phyloP scores from a whole-genome alignment of 2,797 vertebrate genomes.

The Anguilla marmorata region DNA sequence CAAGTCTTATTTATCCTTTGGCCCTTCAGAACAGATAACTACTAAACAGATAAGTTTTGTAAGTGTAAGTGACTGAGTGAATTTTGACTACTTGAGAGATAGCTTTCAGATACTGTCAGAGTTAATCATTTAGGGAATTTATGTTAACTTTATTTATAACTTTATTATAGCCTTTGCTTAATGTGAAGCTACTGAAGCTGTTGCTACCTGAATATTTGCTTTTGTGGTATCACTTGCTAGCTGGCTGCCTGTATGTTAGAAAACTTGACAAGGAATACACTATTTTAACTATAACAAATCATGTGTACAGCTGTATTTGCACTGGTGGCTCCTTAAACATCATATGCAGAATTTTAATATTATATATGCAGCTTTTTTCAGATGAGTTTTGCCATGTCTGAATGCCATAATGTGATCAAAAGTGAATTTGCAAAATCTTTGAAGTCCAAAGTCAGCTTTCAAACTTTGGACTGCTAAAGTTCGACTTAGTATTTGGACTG shows the following conservation, averaged over 20 bases:
- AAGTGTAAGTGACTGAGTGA: not conserved
- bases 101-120: not conserved
- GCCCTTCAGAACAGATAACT: not conserved
- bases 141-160: not conserved
- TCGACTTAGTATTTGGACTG: not conserved
- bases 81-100: not conserved
- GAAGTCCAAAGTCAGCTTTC: not conserved
- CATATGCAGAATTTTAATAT: not conserved
- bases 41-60: not conserved
- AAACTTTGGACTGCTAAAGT: too few species aligned
- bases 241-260: not conserved
- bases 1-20: not conserved
- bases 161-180: not conserved
- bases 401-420: not conserved
- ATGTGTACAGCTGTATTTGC: not conserved
- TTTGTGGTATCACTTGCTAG: not conserved
- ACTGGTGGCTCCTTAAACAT: not conserved
- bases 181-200: not conserved
- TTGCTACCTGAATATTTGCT: not conserved
- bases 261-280: not conserved
- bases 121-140: not conserved
- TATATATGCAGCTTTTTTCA: not conserved
- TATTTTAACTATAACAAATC: not conserved
- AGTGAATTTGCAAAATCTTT: not conserved
- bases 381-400: not conserved